Base-by-base conservation (phyloP, 2,888 invertebrate species). In the Drosophila heteroneura region DNA sequence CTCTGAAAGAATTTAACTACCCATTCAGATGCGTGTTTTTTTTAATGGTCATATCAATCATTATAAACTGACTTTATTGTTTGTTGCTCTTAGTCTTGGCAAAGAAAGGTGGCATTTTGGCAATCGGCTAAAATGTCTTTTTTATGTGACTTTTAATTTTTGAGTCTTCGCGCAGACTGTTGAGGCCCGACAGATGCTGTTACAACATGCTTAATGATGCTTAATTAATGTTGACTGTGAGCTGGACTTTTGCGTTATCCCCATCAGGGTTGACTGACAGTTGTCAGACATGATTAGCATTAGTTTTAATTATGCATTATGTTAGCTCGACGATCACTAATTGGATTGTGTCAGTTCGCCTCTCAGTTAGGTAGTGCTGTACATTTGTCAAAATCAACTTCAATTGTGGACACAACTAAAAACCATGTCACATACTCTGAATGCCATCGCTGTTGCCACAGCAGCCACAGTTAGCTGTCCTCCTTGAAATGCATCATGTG, bases 41-140 rank as follows among this genome's bases (percentile, higher is more conserved):
- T 4, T 10, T n/a, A 32, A 32, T 14, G n/a, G 12, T n/a, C 32
- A 32, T 53, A 6, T 14, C 56, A 66, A 53, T 47, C 64, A 69
- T 64, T 75, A 70, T 66, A 76, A 74, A 76, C 74, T 64, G 68
- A 39, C 57, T 64, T 82, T 62, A 70, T 74, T 70, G 71, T 62
- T 9, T 30, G 57, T 28, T n/a, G 57, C 64, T 70, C 60, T 54
- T 22, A 35, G 10, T 53, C 62, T 26, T 53, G 67, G 56, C 28
- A 33, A 39, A 16, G 28, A 47, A 52, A 35, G 56, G 37, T 56
- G 26, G 12, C 54, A 53, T 52, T 22, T 47, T 49, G 59, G 9
- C 51, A 59, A 60, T 49, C 58, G 53, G 19, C 37, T 56, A 39
- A 69, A 68, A 60, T 44, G 51, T 44, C 4, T 10, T 58, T 52